Conservation (phyloP, 2,113 vertebrate genomes). For the Vulpes lagopus region DNA sequence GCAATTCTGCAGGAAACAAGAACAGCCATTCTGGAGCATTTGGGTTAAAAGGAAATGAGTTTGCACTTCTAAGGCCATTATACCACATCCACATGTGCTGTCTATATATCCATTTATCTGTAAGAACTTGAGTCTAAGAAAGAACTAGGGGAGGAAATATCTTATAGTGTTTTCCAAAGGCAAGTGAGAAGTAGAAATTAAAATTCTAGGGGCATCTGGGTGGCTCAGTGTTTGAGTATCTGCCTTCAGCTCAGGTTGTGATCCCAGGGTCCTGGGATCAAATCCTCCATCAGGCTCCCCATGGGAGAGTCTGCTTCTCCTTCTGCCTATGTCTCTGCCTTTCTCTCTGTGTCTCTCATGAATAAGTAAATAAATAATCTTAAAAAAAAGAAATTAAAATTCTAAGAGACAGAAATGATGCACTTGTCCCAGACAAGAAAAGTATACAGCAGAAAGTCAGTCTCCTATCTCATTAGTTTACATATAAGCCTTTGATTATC, state of each 20-base stretch:
- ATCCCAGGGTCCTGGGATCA: no score
- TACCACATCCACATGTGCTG: background rate
- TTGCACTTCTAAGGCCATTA: background rate
- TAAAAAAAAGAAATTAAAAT: background rate
- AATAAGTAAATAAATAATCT: no score
- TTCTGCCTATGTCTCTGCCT: no score
- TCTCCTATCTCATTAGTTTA: background rate
- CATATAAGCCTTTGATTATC: constrained; percentile 20
- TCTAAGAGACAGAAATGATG: background rate
- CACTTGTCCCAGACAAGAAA: background rate
- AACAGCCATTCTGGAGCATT: background rate
- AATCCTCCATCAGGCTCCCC: no score
- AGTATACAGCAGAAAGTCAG: background rate
- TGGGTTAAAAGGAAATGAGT: background rate
- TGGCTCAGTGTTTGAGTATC: no score
- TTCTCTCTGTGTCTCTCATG: no score
- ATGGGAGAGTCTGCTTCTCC: no score
- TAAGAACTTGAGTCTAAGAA: background rate
- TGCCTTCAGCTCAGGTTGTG: no score
- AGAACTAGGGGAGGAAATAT: background rate
- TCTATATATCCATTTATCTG: background rate
- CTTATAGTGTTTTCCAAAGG: background rate
- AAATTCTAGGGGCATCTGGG: background rate
- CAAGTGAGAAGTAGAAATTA: background rate
- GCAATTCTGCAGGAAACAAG: background rate